Evolutionary conservation across 1,140 invertebrate species (phyloP), one percentile per base, ranked within the genome.

Genomic region (Monochamus saltuarius): DNA sequence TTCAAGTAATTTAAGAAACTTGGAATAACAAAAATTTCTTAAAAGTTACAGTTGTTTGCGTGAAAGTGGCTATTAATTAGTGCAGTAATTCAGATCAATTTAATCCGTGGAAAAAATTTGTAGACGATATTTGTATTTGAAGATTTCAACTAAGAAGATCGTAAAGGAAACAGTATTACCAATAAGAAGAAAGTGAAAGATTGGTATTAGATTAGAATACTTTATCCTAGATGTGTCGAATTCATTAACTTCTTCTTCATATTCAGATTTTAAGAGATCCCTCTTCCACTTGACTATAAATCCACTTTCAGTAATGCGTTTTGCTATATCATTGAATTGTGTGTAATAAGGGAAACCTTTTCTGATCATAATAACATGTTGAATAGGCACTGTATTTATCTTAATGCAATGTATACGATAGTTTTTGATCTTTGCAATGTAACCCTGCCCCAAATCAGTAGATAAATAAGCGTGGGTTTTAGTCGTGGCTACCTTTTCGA

Each of bases 271-370:
- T n/a, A 56, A 45, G 14, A 56, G 11, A 34, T 56, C 53, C 7
- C 35, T 16, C 16, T 56, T 29, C 53, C 53, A 56, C 35, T 56
- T 56, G 13, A 19, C 11, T 19, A 56, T 56, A 7, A 56, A 56
- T 9, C 53, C 53, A 13, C 29, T 39, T 13, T 14, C 45, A 13
- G 7, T 29, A 34, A 56, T 45, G 11, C 53, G 37, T 16, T 56
- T 34, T n/a, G 43, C 29, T 1, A 35, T 16, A 0, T 13, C 14
- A 14, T 45, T 17, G 14, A 56, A 56, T 29, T 45, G 7, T 9
- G 22, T n/a, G 1, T 34, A 56, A 11, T 45, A 14, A 13, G 22
- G 39, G 45, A 56, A 56, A 8, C 53, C 53, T 4, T 36, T 56
- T 13, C 42, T 56, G 39, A 56, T 56, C n/a, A 45, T 17, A n/a